phyloP scores from a whole-genome alignment of 2,113 vertebrate genomes.

The Dicerorhinus sumatrensis region DNA sequence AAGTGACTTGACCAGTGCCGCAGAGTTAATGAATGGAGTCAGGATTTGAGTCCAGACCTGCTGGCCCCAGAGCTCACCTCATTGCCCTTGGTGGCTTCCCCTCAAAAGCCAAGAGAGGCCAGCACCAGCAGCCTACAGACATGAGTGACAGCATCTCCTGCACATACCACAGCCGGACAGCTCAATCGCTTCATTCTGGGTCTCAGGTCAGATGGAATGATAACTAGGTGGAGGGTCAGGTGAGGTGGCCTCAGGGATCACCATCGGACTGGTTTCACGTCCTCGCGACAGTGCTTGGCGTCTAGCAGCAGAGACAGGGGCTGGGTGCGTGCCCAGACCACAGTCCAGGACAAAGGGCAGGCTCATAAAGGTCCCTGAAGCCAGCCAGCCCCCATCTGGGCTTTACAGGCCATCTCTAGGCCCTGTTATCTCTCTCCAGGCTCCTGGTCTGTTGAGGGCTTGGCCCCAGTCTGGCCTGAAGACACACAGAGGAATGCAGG shows the following conservation, averaged over 20 bases:
- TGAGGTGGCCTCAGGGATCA: neutral
- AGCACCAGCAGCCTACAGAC: neutral
- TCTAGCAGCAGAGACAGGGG: neutral
- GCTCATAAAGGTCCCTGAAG: neutral
- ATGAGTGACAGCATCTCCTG: too few relatives aligned
- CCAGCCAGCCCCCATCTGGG: neutral
- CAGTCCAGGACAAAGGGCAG: neutral
- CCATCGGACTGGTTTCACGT: neutral
- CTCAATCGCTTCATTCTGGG: neutral
- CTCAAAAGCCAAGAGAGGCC: neutral
- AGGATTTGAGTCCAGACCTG: neutral
- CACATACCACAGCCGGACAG: neutral
- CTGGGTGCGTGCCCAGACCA: neutral
- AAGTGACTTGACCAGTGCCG: neutral
- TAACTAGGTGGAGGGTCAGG: neutral
- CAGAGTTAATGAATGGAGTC: neutral
- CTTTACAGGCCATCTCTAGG: neutral
- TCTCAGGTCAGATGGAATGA: neutral
- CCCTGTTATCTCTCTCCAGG: slow-evolving; percentile 2
- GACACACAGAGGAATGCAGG: neutral
- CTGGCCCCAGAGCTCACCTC: neutral
- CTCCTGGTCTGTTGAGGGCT: neutral
- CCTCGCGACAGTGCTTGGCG: neutral
- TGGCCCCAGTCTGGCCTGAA: neutral
- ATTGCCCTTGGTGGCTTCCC: neutral